Evolutionary conservation across 2,797 vertebrate genomes (phyloP), one percentile per base, ranked within the genome.

Genomic region (Acanthurus tractus): DNA sequence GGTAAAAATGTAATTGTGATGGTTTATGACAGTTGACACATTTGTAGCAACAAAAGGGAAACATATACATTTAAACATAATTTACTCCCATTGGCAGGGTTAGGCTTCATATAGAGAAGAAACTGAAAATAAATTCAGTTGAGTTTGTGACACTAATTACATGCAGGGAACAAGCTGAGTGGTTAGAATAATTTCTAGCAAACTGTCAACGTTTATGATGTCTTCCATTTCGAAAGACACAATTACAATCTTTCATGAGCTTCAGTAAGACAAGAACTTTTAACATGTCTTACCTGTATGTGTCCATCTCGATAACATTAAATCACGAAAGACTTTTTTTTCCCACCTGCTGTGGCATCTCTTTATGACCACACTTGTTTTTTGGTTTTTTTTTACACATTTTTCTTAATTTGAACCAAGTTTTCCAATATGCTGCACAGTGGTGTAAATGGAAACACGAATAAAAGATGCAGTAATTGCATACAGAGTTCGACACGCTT

Each of bases 141-240:
- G 3, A 71, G 36, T 50, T 75, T 13, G 9, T 49, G 34, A 64
- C 22, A 65, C 42, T 78, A 40, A 63, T 62, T 56, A 40, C 55
- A 12, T 29, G 9, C 44, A 61, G 17, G 42, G 45, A 61, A 59
- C 40, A 52, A 17, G 4, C 18, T 50, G 3, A 29, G 9, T 42
- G 50, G 34, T 55, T 61, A 1, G 25, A 15, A 20, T 59, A 40
- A 76, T 83, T 78, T 53, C 61, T 55, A 63, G 25, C 25, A 83
- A 82, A 59, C 46, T 53, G 54, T 68, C 42, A 70, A 34, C 18
- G 65, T 70, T 40, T 58, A 29, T 72, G 7, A 34, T 18, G 8
- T 36, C 14, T 46, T 29, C 22, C 11, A 36, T 55, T 25, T 67
- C 38, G 36, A 49, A 36, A 2, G 2, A 57, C 17, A 69, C n/a